phyloP scores from a whole-genome alignment of 2,113 vertebrate genomes.

The Muntiacus muntjak region DNA sequence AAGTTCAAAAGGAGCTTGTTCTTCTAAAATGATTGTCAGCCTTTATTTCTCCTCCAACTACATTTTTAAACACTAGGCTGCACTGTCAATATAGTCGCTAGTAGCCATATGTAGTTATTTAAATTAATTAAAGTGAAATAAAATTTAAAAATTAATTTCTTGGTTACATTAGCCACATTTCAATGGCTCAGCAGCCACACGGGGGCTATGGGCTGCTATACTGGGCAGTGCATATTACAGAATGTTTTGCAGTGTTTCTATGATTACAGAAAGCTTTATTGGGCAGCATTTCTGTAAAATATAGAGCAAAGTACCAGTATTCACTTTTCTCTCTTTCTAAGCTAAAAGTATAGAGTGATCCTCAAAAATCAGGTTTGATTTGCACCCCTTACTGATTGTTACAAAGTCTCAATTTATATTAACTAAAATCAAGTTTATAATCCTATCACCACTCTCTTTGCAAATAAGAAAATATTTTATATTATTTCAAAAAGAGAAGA shows the following conservation, averaged over 20 bases:
- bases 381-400: not conserved
- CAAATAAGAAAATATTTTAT: not conserved
- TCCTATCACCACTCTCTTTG: not conserved
- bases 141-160: not conserved
- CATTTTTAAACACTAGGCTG: not conserved
- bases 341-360: not conserved
- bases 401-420: conserved; percentile 31
- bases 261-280: not conserved
- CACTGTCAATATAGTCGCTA: not conserved
- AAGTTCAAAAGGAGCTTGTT: conserved; percentile 52
- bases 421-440: not conserved
- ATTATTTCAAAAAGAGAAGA: not conserved
- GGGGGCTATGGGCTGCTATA: not conserved
- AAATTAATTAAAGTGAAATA: not conserved
- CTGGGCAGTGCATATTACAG: not conserved
- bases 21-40: not conserved
- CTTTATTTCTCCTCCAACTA: not conserved
- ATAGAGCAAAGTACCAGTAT: not conserved
- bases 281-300: not conserved
- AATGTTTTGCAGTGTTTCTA: not conserved
- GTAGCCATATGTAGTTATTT: not conserved
- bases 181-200: not conserved
- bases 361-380: not conserved
- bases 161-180: not conserved
- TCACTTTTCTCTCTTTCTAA: not conserved